A percentile compares a stretch with the other conserved stretches of the same genome.
Evolutionary conservation across 2,888 invertebrate genomes (phyloP).

Genomic region (Phania funesta): DNA sequence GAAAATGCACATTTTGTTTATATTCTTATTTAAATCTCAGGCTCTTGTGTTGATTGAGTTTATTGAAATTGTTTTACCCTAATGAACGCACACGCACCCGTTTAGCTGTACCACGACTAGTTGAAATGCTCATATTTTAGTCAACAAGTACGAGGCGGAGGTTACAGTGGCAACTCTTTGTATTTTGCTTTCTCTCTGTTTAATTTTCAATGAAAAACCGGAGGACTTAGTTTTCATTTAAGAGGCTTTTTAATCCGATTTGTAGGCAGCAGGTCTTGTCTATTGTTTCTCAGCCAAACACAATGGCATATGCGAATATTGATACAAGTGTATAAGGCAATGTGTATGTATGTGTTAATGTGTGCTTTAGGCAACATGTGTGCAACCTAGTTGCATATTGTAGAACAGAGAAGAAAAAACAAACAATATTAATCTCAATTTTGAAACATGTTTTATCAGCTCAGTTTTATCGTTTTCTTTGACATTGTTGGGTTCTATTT

Average conservation of each 20-base stretch:
- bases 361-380: constrained; percentile 21
- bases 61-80: neutral
- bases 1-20: no score
- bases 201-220: constrained; percentile 45
- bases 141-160: constrained; percentile 55
- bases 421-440: constrained; percentile 8
- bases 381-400: constrained; percentile 35
- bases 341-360: neutral
- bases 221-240: constrained; percentile 56
- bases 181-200: constrained; percentile 24
- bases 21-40: no score
- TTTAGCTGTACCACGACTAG: neutral
- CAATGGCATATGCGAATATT: constrained; percentile 10
- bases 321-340: neutral
- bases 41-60: neutral
- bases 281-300: constrained; percentile 26
- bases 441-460: constrained; percentile 27
- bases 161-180: constrained; percentile 27
- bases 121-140: constrained; percentile 13
- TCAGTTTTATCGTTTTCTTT: neutral
- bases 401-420: constrained; percentile 7
- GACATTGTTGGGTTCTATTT: neutral
- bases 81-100: neutral
- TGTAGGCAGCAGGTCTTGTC: constrained; percentile 47
- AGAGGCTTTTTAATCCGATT: constrained; percentile 64